Evolutionary conservation across 2,113 vertebrate species (phyloP), one percentile per base, ranked within the genome.

Genomic region (Peromyscus maniculatus): DNA sequence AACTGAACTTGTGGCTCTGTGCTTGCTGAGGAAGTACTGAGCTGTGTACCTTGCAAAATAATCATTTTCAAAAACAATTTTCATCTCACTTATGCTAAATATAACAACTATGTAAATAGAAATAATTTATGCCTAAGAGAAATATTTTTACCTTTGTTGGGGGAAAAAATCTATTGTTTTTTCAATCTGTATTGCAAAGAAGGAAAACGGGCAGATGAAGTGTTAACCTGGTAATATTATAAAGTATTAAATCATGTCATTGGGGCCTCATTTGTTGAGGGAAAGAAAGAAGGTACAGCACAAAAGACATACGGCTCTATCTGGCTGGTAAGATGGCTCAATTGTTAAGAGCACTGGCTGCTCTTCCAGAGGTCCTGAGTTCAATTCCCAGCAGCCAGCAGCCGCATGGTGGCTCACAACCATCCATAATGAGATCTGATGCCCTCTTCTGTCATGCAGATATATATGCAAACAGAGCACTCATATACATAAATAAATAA

Each of bases 111-210:
- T 95, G 88, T 91, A 98, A 98, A 97, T 21, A 97, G 93, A 98
- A 98, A 98, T 98, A 98, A 98, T 92, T 98, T 98, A 97, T 96
- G 89, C 94, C 97, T 97, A 74, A 83, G 62, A 98, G 97, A 98
- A 83, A 94, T 92, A 97, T 97, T 96, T 96, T 98, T 78, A 96
- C 90, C 97, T 98, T 98, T 98, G 93, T 98, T 52, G 97, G 97
- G 5, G 12, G 91, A 94, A 96, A 96, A 97, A 96, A 98, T 96
- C 93, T 97, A 97, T 97, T 98, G 98, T 98, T 98, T 96, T 96
- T 98, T 93, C 94, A 92, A 97, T 97, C 93, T 92, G 87, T 33
- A 59, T 84, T 98, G 97, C 67, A 90, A 15, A 97, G 74, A 91
- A 98, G 91, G 91, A 91, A 98, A 97, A 91, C 92, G 96, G 89